phyloP scores from a whole-genome alignment of 1,140 invertebrate species.

The Hyles euphorbiae region DNA sequence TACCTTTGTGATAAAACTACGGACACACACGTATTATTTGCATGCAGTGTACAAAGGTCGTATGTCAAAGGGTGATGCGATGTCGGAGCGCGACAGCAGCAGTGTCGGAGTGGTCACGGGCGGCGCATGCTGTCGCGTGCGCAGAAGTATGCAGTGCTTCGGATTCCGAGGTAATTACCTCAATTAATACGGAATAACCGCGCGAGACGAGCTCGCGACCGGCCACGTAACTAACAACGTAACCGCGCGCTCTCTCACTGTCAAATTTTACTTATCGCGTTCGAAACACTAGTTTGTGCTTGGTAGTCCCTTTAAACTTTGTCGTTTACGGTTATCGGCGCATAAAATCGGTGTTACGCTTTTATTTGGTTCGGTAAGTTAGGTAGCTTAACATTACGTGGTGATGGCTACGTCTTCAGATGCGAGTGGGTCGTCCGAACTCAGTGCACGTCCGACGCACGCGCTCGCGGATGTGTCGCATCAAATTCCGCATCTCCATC shows the following conservation, averaged over 20 bases:
- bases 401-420: constrained; percentile 10
- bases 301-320: constrained; percentile 9
- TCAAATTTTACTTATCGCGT: constrained; percentile 9
- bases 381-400: neutral
- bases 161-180: constrained; percentile 58
- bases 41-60: constrained; percentile 32
- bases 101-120: constrained; percentile 31
- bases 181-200: constrained; percentile 24
- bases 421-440: constrained; percentile 14
- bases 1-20: constrained; percentile 22
- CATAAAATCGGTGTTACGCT: constrained; percentile 22
- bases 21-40: constrained; percentile 10
- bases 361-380: too few relatives aligned
- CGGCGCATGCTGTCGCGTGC: constrained; percentile 57
- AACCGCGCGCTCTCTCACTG: constrained; percentile 4
- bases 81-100: constrained; percentile 52
- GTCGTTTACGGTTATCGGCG: constrained; percentile 12
- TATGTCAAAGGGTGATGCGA: constrained; percentile 43
- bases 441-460: constrained; percentile 26
- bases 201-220: constrained; percentile 14
- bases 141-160: constrained; percentile 65
- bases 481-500: constrained; percentile 32
- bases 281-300: constrained; percentile 1
- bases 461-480: constrained; percentile 31
- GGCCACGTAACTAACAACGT: constrained; percentile 8